Percentiles rank a stretch among this genome's conserved stretches.
These are phyloP conservation scores for Monoplex corrugatus DNA, from an alignment of 2,888 invertebrate genomes.

Conservation along the genomic window DNA sequence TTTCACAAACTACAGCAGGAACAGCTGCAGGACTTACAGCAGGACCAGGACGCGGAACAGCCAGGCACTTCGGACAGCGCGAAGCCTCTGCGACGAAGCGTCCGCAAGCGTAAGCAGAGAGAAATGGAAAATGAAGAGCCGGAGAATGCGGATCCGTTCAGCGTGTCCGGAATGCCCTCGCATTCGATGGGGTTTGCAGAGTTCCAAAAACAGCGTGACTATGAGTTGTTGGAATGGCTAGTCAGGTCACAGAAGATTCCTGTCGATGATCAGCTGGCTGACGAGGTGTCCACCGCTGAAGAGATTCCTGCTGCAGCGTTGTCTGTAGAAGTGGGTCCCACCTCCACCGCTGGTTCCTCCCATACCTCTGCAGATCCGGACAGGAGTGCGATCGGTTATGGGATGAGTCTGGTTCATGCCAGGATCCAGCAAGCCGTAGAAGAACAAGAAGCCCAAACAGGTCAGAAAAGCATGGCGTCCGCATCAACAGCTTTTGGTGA, in stretches of 20 bases:
- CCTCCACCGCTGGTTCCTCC: neutral
- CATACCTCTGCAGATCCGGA: neutral
- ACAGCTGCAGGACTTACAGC: neutral
- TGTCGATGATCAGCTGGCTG: neutral
- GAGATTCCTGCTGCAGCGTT: neutral
- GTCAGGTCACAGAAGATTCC: neutral
- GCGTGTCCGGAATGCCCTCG: neutral
- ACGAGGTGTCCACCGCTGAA: neutral
- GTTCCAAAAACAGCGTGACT: conserved; percentile 4
- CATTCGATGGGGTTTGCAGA: neutral
- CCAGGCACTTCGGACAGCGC: neutral
- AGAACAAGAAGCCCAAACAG: neutral
- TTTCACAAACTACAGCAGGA: conserved; percentile 29
- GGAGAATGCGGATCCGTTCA: neutral
- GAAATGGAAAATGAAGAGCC: neutral
- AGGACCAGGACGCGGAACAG: neutral
- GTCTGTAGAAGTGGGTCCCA: neutral
- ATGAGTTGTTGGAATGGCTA: conserved; percentile 41
- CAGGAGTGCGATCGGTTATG: neutral
- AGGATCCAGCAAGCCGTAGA: conserved; percentile 4
- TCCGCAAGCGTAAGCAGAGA: neutral
- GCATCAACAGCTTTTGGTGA: neutral
- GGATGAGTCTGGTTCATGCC: conserved; percentile 31
- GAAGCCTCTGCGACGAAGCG: conserved; percentile 19
- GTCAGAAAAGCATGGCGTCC: neutral